phyloP scores from a whole-genome alignment of 2,113 vertebrate genomes.

The Casuarius casuarius region DNA sequence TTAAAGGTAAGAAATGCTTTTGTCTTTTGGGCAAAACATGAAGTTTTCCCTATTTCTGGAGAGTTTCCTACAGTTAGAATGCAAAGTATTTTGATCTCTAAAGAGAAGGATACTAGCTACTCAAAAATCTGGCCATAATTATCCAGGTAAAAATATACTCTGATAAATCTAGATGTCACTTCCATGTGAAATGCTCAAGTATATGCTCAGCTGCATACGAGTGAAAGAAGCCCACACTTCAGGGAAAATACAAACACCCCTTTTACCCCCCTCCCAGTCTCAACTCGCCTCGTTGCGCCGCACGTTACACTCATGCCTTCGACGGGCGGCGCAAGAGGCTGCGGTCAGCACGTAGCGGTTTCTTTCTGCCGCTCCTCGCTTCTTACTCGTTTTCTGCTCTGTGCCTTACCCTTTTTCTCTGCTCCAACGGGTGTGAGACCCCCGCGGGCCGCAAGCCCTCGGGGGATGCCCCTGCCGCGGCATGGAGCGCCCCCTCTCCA shows the following conservation, averaged over 20 bases:
- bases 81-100: background rate
- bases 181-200: background rate
- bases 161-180: background rate
- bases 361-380: background rate
- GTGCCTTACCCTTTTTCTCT: background rate
- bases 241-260: background rate
- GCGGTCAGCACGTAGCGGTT: background rate
- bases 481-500: too few relatives aligned
- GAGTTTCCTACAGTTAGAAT: background rate
- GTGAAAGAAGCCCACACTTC: background rate
- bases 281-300: background rate
- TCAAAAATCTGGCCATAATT: background rate
- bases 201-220: background rate
- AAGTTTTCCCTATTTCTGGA: background rate
- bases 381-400: background rate
- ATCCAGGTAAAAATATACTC: background rate
- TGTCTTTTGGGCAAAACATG: background rate
- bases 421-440: fast-evolving
- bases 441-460: background rate
- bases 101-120: background rate
- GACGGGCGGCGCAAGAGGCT: background rate
- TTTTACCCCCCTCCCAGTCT: background rate
- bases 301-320: background rate
- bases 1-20: background rate
- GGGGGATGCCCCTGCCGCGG: too few relatives aligned